Evolutionary conservation across 1,140 invertebrate genomes (phyloP), one percentile per base, ranked within the genome.

Genomic region (Apis florea): DNA sequence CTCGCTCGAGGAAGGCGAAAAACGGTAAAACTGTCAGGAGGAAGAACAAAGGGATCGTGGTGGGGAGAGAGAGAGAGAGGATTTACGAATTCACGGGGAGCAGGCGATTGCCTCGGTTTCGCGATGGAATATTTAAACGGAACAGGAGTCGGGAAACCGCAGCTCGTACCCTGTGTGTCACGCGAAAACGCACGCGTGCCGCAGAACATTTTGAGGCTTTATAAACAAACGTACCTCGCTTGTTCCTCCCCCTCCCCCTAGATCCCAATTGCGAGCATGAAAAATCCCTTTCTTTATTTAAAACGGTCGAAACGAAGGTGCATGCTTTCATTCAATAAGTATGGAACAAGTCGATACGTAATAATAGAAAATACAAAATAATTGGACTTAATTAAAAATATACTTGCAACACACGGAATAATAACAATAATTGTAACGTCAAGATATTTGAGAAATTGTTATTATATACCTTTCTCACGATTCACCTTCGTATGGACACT

Each of bases 11-110:
- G 69, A 59, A 69, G 76, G 49, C 81, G 82, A 70, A 86, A 87
- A 78, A 85, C 76, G 86, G 82, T 87, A 87, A 87, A 87, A 87
- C 82, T 87, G 86, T 87, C 85, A 51, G 21, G 47, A 10, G 73
- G 73, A 78, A 76, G 77, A 82, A 78, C 72, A 80, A 86, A 76
- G 67, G 75, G 73, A 76, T 58, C 59, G 72, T 59, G 71, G 24
- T 31, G 24, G 40, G 24, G 67, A 13, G 10, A 40, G 54, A 12
- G 24, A 53, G 24, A 59, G 24, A 53, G 24, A 40, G 61, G 17
- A 51, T 49, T 58, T 53, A 59, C 64, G 75, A 82, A 64, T 59
- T 59, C n/a, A 63, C 71, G 71, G 56, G 70, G 12, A 11, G 58
- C n/a, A 40, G 56, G 26, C 15, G 61, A 26, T 64, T 40, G 49